These are phyloP conservation scores for Trichomycterus rosablanca DNA, from an alignment of 2,113 vertebrate genomes.

Conservation along the genomic window DNA sequence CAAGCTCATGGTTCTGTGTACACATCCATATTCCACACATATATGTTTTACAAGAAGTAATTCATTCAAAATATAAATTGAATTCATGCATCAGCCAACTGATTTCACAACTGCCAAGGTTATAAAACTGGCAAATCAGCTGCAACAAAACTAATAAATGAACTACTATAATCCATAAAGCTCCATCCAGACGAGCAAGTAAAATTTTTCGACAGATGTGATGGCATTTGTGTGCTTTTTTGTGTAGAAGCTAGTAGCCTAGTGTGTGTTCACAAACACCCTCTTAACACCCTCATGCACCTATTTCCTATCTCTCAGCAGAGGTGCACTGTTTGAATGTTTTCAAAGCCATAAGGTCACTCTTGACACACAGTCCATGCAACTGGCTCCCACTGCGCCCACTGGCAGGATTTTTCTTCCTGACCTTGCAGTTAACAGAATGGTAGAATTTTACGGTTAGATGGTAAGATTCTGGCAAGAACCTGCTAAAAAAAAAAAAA, in stretches of 20 bases:
- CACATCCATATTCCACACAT: too few relatives aligned
- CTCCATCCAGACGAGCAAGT: too few relatives aligned
- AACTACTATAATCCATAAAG: not conserved
- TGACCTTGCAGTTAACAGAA: not conserved
- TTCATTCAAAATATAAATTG: not conserved
- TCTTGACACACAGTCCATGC: not conserved
- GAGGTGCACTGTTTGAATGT: not conserved
- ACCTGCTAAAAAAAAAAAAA: too few relatives aligned
- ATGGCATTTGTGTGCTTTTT: not conserved
- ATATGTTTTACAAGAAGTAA: not conserved
- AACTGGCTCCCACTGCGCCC: not conserved
- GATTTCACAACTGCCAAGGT: not conserved
- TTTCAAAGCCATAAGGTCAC: slow-evolving; percentile 5
- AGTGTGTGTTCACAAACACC: not conserved
- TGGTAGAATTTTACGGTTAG: too few relatives aligned
- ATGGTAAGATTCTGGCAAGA: too few relatives aligned
- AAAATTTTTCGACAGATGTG: too few relatives aligned
- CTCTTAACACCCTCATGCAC: not conserved
- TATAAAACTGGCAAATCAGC: slow-evolving; percentile 8
- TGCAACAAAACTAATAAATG: not conserved
- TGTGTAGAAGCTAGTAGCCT: not conserved
- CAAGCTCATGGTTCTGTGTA: too few relatives aligned
- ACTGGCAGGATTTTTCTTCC: not conserved
- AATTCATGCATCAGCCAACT: not conserved
- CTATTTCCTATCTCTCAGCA: not conserved